Conservation (phyloP, 2,797 vertebrate species). For the Coluber constrictor region DNA sequence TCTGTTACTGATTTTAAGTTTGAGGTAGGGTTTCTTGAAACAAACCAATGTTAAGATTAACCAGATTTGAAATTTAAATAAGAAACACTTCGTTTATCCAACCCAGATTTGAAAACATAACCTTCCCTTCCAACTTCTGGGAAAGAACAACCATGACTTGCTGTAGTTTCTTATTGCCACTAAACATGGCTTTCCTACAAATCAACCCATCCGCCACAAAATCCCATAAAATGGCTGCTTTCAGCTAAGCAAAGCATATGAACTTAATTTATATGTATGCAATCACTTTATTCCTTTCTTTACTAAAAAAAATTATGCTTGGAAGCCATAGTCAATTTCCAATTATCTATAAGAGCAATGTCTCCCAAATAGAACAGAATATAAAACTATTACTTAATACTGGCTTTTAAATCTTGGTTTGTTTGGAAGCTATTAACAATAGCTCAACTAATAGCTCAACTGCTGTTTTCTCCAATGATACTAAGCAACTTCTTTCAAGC, state of each 20-base stretch:
- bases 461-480: neutral
- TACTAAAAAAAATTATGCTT: neutral
- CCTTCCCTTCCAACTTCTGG: neutral
- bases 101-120: neutral
- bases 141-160: neutral
- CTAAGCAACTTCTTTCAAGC: neutral
- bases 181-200: neutral
- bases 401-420: neutral
- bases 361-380: neutral
- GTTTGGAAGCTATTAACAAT: neutral
- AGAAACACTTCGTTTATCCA: neutral
- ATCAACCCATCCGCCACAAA: neutral
- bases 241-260: neutral
- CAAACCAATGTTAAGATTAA: neutral
- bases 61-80: neutral
- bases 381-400: neutral
- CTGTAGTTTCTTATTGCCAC: neutral
- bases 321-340: neutral
- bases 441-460: neutral
- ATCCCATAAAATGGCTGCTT: neutral
- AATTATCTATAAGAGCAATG: neutral
- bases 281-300: no score
- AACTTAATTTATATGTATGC: neutral
- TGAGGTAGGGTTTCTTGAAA: neutral
- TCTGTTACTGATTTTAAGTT: neutral